These are phyloP conservation scores for Solenopsis fugax DNA, from an alignment of 1,140 invertebrate species.

Conservation along the genomic window DNA sequence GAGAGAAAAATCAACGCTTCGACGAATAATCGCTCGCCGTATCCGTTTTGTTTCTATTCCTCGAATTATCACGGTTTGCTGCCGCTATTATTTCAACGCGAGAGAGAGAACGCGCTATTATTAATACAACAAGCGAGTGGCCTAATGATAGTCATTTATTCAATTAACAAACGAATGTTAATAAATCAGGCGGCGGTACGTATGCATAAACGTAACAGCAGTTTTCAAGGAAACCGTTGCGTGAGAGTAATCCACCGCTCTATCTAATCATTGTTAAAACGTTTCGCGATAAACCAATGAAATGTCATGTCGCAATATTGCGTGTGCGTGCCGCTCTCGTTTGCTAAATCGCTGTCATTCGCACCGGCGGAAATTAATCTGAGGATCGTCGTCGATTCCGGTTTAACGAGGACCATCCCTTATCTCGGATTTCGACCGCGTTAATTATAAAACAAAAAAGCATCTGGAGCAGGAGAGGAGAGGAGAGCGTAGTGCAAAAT, in stretches of 20 bases:
- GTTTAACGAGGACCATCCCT: slow-evolving; percentile 55
- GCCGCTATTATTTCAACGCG: slow-evolving; percentile 24
- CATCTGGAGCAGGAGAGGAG: no score
- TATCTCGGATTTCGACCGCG: slow-evolving; percentile 45
- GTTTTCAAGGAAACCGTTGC: slow-evolving; percentile 28
- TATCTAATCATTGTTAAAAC: slow-evolving; percentile 53
- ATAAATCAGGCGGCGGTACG: slow-evolving; percentile 31
- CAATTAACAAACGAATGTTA: slow-evolving; percentile 45
- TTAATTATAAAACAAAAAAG: slow-evolving; percentile 45
- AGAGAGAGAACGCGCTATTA: slow-evolving; percentile 4
- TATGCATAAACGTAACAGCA: not conserved
- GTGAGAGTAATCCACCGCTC: not conserved
- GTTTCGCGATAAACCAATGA: slow-evolving; percentile 27
- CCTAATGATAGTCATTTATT: slow-evolving; percentile 44
- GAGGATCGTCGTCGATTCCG: slow-evolving; percentile 30
- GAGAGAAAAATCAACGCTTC: slow-evolving; percentile 62
- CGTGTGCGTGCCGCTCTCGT: slow-evolving; percentile 16
- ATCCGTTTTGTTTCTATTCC: slow-evolving; percentile 53
- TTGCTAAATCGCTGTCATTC: slow-evolving; percentile 55
- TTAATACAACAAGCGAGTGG: slow-evolving; percentile 34
- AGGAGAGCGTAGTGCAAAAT: slow-evolving; percentile 41
- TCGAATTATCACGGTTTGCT: slow-evolving; percentile 32
- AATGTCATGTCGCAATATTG: slow-evolving; percentile 29
- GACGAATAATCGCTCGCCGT: slow-evolving; percentile 57
- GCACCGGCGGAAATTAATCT: slow-evolving; percentile 50